Evolutionary conservation across 2,113 vertebrate species (phyloP), one percentile per base, ranked within the genome.

Genomic region (Misgurnus anguillicaudatus): DNA sequence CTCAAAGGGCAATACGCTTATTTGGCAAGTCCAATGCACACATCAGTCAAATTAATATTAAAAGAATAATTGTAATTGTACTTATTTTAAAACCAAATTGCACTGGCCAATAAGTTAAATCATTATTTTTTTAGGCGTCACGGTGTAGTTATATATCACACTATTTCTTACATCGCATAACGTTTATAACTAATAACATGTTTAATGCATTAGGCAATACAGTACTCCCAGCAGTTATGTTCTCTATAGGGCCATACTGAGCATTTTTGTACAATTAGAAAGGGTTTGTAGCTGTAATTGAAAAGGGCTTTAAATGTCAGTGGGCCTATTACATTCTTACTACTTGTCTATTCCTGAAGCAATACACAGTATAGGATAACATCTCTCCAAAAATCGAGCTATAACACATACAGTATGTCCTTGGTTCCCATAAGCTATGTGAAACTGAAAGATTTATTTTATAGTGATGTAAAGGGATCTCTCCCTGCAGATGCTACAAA

Each of bases 1-100:
- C 80, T 76, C 71, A 84, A 79, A 71, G 82, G 74, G 75, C 55
- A 78, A 61, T 75, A 76, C 65, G 75, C 82, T 81, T 47, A 75
- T 78, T 78, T 67, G 77, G 75, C 19, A 61, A 17, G 21, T 47
- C 39, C 57, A 17, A 7, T 21, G 5, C 55, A 61, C 71, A 72
- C 53, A 58, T 58, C 78, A 74, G 79, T 83, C 68, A 80, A 83
- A 72, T 60, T 16, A 16, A 72, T 72, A 42, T 58, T 57, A 71
- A 83, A 75, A 83, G 53, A 73, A 13, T 60, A 55, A 68, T 31
- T 48, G 41, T 48, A 1, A 47, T 16, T 68, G 51, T 16, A 3
- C 4, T 51, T 21, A 48, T 48, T 36, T 51, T 17, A 51, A 69
- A 69, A 24, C 14, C 47, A 69, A 53, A 24, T 70, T n/a, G 51